Base-by-base conservation (phyloP, 2,113 vertebrate species). In the Holacanthus passer region DNA sequence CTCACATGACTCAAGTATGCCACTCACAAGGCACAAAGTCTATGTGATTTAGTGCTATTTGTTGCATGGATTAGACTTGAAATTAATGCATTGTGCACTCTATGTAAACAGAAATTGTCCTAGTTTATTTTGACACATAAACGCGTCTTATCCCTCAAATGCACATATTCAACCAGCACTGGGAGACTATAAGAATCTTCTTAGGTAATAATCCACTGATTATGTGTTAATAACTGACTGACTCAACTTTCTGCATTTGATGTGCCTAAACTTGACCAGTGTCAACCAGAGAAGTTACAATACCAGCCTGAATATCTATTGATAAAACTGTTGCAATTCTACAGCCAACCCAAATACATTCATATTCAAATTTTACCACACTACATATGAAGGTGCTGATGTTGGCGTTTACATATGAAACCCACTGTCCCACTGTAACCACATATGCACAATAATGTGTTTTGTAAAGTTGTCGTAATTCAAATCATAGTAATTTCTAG, bases 401-500 rank as follows among this genome's bases (percentile, higher is more conserved):
- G 24, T 72, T 60, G 37, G 9, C 59, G 55, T 64, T 48, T n/a
- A 60, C 27, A 67, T 1, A 11, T 20, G 31, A 69, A 77, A 69
- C 27, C 43, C 24, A 41, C 31, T n/a, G 2, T 19, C 14, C 20
- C 50, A 52, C 27, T 47, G 10, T 32, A 63, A 45, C 43, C 59
- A 31, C 24, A 0, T 6, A 0, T 32, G 8, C 29, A 63, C 27
- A 32, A 32, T 31, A 19, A 73, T 37, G 7, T 19, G 1, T 10
- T 0, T 19, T 20, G 7, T 13, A 13, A 37, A 22, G 32, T 37
- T 53, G 13, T 7, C 16, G 24, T 53, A 24, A 2, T 56, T n/a
- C 2, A 32, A 31, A 1, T 37, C 24, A 27, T 19, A 17, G 1
- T 37, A 24, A 24, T 17, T 35, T 41, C 14, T 31, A 14, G 27